phyloP scores from a whole-genome alignment of 2,888 invertebrate genomes.

The Cryptophagus acutangulus region DNA sequence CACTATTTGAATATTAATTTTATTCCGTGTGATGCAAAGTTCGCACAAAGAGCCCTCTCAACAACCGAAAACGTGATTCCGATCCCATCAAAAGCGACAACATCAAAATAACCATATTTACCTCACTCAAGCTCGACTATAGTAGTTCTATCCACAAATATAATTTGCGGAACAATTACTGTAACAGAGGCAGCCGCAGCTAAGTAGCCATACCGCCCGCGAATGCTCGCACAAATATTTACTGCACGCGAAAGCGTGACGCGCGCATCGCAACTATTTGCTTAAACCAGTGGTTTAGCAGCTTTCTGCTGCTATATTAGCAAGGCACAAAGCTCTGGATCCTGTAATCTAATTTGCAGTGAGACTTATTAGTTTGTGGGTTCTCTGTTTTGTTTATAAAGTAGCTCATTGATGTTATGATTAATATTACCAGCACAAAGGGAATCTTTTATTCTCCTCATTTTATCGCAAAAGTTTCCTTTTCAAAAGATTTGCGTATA shows the following conservation, averaged over 20 bases:
- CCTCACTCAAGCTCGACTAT: conserved; percentile 40
- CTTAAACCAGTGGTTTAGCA: conserved; percentile 34
- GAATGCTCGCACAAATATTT: conserved; percentile 31
- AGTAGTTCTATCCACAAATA: conserved; percentile 46
- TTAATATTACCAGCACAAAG: conserved; percentile 31
- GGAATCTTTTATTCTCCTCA: conserved; percentile 21
- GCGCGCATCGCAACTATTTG: conserved; percentile 21
- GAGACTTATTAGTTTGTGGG: conserved; percentile 48
- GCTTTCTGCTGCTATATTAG: conserved; percentile 47
- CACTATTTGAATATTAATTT: conserved; percentile 6
- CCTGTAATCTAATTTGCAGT: conserved; percentile 49
- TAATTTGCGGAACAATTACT: conserved; percentile 49
- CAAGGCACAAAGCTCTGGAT: conserved; percentile 47
- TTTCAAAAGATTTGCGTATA: too few relatives aligned
- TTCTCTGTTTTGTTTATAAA: conserved; percentile 42
- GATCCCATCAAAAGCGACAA: conserved; percentile 29
- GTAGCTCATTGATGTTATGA: conserved; percentile 41
- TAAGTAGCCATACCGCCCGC: conserved; percentile 46
- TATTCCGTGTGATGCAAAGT: conserved; percentile 5
- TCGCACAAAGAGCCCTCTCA: conserved; percentile 1
- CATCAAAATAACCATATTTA: conserved; percentile 45
- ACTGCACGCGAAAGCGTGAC: conserved; percentile 28
- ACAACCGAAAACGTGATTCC: conserved; percentile 7
- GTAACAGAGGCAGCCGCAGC: conserved; percentile 45
- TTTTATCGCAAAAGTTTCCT: too few relatives aligned